Evolutionary conservation across 2,888 invertebrate genomes (phyloP).

Genomic region (Tetrapedia diversipes): DNA sequence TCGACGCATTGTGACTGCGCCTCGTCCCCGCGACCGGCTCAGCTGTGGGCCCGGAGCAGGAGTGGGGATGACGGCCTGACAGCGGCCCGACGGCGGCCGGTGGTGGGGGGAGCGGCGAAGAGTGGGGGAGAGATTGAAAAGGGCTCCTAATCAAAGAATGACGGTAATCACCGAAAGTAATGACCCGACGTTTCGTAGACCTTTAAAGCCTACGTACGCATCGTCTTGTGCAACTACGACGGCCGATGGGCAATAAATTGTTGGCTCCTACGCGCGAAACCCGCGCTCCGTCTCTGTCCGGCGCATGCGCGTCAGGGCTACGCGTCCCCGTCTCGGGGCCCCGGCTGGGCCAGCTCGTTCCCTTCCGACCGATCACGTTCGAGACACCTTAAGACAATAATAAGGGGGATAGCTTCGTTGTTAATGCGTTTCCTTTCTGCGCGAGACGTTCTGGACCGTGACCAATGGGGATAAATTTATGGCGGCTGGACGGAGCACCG

Average conservation of each 20-base stretch:
- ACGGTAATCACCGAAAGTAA: conserved; percentile 78
- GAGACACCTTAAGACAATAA: conserved; percentile 70
- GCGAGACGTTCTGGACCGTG: conserved; percentile 64
- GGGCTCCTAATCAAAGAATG: conserved; percentile 75
- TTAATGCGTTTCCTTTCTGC: conserved; percentile 61
- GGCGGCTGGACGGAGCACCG: conserved; percentile 27
- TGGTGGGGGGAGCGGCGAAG: not conserved
- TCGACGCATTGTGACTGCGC: conserved; percentile 58
- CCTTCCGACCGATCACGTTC: conserved; percentile 59
- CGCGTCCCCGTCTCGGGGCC: conserved; percentile 24
- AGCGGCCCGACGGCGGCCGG: too few species aligned
- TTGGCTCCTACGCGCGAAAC: conserved; percentile 75
- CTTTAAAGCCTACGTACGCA: conserved; percentile 66
- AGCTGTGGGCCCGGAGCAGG: not conserved
- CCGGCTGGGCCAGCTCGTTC: conserved; percentile 33
- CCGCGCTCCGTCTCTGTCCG: conserved; percentile 27
- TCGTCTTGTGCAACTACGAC: conserved; percentile 66
- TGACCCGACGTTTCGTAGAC: conserved; percentile 71
- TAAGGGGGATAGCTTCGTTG: conserved; percentile 63
- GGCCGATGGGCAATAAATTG: conserved; percentile 75
- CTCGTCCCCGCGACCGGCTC: not conserved
- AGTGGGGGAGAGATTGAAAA: conserved; percentile 47
- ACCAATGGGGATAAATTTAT: conserved; percentile 69
- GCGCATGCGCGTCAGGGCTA: not conserved
- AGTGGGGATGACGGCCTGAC: too few species aligned